Percentiles rank a stretch among this genome's conserved stretches.
phyloP scores from a whole-genome alignment of 2,797 vertebrate species.

The Typhlichthys subterraneus region DNA sequence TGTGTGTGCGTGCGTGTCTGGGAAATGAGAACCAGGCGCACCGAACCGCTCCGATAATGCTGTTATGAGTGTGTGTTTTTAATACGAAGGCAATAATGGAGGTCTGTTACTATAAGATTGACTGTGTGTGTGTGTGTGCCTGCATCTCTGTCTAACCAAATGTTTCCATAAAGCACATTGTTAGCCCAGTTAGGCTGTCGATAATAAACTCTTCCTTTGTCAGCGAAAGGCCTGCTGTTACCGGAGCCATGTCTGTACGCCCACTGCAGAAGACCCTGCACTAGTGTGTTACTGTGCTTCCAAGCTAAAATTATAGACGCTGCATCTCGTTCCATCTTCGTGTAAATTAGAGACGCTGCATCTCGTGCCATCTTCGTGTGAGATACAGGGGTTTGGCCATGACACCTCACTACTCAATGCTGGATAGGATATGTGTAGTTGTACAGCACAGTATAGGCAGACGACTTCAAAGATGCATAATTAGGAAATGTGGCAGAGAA shows the following conservation, averaged over 20 bases:
- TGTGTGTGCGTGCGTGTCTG: slow-evolving; percentile 31
- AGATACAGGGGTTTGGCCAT: background rate
- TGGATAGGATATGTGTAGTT: background rate
- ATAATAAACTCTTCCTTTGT: slow-evolving; percentile 70
- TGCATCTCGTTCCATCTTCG: background rate
- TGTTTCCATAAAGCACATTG: slow-evolving; percentile 72
- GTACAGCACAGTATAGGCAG: too few relatives aligned
- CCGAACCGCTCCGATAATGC: slow-evolving; percentile 57
- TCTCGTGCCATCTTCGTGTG: slow-evolving; percentile 18
- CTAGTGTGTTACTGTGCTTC: background rate
- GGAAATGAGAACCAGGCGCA: slow-evolving; percentile 71
- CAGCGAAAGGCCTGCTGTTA: slow-evolving; percentile 67
- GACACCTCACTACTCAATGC: background rate
- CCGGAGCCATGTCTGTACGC: slow-evolving; percentile 44
- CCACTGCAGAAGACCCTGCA: slow-evolving; percentile 19
- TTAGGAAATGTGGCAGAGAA: slow-evolving; percentile 21
- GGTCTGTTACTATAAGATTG: slow-evolving; percentile 66
- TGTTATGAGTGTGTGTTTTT: slow-evolving; percentile 72
- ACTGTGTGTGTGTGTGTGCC: slow-evolving; percentile 35
- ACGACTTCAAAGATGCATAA: slow-evolving; percentile 11
- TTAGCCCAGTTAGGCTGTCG: slow-evolving; percentile 50
- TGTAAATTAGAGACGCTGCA: slow-evolving; percentile 12
- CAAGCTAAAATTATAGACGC: slow-evolving; percentile 1
- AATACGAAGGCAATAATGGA: slow-evolving; percentile 71
- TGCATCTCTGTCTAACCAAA: slow-evolving; percentile 41